A percentile compares a stretch with the other conserved stretches of the same genome.
Evolutionary conservation across 2,797 vertebrate genomes (phyloP).

Genomic region (Sebastes miniatus): DNA sequence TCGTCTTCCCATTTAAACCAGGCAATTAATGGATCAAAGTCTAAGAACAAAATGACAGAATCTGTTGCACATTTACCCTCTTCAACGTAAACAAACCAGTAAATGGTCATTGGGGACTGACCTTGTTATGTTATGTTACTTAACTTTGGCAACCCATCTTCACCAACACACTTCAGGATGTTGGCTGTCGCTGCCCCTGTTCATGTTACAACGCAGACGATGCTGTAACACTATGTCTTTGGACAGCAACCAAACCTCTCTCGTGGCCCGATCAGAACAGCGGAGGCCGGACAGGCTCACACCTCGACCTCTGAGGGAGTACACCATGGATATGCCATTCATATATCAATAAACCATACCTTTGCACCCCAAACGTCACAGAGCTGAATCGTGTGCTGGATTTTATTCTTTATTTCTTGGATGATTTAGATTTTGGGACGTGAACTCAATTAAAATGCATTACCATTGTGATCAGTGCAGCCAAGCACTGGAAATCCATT

Average conservation of each 20-base stretch:
- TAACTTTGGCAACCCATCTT: conserved; percentile 8
- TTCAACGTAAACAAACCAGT: conserved; percentile 4
- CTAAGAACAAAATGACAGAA: not conserved
- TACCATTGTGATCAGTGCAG: not conserved
- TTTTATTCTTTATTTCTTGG: not conserved
- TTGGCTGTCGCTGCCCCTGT: not conserved
- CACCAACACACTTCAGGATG: not conserved
- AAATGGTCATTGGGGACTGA: not conserved
- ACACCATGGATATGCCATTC: not conserved
- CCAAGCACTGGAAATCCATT: not conserved
- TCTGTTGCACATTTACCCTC: not conserved
- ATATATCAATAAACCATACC: too few species aligned
- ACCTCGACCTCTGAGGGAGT: not conserved
- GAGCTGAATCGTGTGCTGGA: not conserved
- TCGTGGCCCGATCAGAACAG: conserved; percentile 6
- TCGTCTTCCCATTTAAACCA: not conserved
- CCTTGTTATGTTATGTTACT: conserved; percentile 10
- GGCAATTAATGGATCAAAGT: not conserved
- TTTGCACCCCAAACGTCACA: too few species aligned
- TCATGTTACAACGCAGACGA: conserved; percentile 23
- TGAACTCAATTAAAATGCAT: not conserved
- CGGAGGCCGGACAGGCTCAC: not conserved
- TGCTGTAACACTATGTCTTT: conserved; percentile 27
- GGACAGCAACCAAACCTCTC: conserved; percentile 18
- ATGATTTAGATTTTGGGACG: not conserved